Base-by-base conservation (phyloP, 2,113 vertebrate species). In the Ranitomeya imitator region DNA sequence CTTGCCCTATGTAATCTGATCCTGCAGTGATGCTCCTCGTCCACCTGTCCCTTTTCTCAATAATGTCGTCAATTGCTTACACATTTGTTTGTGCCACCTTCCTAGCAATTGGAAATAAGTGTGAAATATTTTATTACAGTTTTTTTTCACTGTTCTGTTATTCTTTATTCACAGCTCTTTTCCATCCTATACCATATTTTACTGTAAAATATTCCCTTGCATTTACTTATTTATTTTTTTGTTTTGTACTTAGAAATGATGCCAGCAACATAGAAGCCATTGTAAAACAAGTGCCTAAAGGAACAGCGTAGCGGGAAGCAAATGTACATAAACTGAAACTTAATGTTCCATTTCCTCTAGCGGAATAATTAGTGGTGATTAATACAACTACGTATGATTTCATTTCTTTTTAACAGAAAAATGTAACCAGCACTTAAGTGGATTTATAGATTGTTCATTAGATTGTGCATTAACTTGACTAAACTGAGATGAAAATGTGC, bases 391-490 rank as follows among this genome's bases (percentile, higher is more conserved):
- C 12, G 23, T 81, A 81, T 37, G 59, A 81, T 81, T 81, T 81
- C 23, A 81, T 80, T 81, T 37, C 79, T 81, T 81, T 61, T 61
- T 61, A 60, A 81, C 79, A 81, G 79, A 81, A 81, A 79, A 81
- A 81, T 81, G 79, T 60, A 81, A 81, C 79, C 55, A 60, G 79
- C 59, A 81, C 79, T 81, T 81, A 81, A 81, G 57, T 81, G 79
- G 57, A 81, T 81, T 81, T 81, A 80, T 80, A 81, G 79, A 37
- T 81, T 60, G 79, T 81, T 81, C 55, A 60, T 37, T 60, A 10
- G 23, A 18, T 45, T 45, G 37, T 6, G 57, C 79, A 81, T 61
- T 81, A 81, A 55, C 55, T 18, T 76, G 37, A 52, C 73, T 76
- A 16, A 60, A 81, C 78, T 18, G 8, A 81, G 79, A 81, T 31